phyloP scores from a whole-genome alignment of 2,797 vertebrate genomes.

The Enteromius paludinosus region DNA sequence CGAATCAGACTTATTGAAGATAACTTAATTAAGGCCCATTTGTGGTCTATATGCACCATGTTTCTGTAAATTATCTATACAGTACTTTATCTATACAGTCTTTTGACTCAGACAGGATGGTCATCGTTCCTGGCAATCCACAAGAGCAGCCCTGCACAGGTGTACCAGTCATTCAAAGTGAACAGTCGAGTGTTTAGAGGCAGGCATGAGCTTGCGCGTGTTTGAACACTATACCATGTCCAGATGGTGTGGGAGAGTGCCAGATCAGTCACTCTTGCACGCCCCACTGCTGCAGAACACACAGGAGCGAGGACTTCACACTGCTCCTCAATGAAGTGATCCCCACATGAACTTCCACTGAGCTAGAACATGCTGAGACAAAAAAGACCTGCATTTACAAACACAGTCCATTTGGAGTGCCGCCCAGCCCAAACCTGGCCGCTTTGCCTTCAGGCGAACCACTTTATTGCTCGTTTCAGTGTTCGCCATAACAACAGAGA shows the following conservation, averaged over 20 bases:
- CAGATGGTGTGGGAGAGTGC: slow-evolving; percentile 72
- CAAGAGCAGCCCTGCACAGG: slow-evolving; percentile 36
- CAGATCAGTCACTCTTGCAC: slow-evolving; percentile 71
- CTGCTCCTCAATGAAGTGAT: slow-evolving; percentile 62
- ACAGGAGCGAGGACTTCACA: slow-evolving; percentile 59
- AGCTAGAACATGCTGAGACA: slow-evolving; percentile 64
- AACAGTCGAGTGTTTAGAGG: slow-evolving; percentile 43
- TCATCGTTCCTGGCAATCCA: slow-evolving; percentile 4
- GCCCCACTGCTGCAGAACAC: slow-evolving; percentile 63
- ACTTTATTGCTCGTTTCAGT: slow-evolving; percentile 63
- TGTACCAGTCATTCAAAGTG: slow-evolving; percentile 25
- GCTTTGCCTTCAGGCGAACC: slow-evolving; percentile 62
- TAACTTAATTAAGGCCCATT: not conserved
- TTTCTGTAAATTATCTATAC: not conserved
- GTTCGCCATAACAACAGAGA: slow-evolving; percentile 58
- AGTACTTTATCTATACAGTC: not conserved
- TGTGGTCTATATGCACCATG: not conserved
- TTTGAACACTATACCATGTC: slow-evolving; percentile 68
- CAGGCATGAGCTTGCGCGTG: slow-evolving; percentile 52
- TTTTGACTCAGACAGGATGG: not conserved
- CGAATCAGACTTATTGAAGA: not conserved
- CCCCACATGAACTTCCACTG: slow-evolving; percentile 64
- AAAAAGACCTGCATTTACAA: slow-evolving; percentile 61
- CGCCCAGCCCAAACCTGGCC: slow-evolving; percentile 48
- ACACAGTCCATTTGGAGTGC: slow-evolving; percentile 57